phyloP scores from a whole-genome alignment of 1,140 invertebrate genomes.

The Bicyclus anynana region DNA sequence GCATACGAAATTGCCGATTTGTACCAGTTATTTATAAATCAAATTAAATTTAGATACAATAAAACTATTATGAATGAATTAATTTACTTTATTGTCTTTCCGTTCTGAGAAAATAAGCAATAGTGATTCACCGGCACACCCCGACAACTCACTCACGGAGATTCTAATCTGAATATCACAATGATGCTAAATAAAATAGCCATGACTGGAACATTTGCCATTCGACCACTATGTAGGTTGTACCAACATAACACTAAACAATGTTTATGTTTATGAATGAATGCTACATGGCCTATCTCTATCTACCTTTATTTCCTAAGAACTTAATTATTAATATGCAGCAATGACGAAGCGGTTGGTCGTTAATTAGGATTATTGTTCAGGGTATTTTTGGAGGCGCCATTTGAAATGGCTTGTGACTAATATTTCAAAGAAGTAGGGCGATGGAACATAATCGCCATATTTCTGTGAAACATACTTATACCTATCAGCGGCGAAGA shows the following conservation, averaged over 20 bases:
- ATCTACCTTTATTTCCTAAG: conserved; percentile 6
- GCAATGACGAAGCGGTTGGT: conserved; percentile 7
- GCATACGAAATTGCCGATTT: no score
- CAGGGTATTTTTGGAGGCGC: neutral
- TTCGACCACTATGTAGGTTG: conserved; percentile 27
- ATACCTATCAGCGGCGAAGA: no score
- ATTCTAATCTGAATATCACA: conserved; percentile 58
- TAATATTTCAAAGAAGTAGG: neutral
- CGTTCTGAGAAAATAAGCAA: conserved; percentile 40
- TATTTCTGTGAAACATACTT: no score
- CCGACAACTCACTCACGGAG: conserved; percentile 47
- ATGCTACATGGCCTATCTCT: conserved; percentile 24
- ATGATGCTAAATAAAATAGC: conserved; percentile 48
- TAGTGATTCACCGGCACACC: conserved; percentile 58
- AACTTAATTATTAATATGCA: conserved; percentile 22
- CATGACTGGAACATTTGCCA: conserved; percentile 50
- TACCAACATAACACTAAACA: conserved; percentile 43
- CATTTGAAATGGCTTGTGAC: neutral
- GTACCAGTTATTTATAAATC: no score
- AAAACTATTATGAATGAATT: no score
- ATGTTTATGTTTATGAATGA: conserved; percentile 56
- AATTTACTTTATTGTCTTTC: conserved; percentile 52
- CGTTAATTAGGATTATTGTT: conserved; percentile 6
- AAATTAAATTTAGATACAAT: no score
- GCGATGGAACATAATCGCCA: neutral